phyloP scores from a whole-genome alignment of 2,797 vertebrate genomes.

The Cyprinodon diabolis region DNA sequence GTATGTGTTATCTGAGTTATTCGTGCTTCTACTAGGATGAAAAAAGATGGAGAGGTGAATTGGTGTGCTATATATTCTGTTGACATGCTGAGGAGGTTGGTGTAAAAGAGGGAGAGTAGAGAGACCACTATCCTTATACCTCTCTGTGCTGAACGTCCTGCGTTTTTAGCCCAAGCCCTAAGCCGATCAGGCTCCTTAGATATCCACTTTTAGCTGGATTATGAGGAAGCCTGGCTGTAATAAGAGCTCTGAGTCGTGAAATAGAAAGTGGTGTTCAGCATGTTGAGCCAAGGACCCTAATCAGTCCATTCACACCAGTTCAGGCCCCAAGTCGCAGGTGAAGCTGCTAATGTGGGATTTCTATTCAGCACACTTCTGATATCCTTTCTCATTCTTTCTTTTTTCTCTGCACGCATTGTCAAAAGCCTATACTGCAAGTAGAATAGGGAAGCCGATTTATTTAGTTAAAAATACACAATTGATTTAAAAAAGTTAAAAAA shows the following conservation, averaged over 20 bases:
- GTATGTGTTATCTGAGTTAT: constrained; percentile 39
- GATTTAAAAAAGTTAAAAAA: neutral
- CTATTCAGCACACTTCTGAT: constrained; percentile 57
- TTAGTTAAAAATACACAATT: neutral
- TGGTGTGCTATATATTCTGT: constrained; percentile 22
- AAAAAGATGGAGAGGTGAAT: constrained; percentile 38
- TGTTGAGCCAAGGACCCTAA: constrained; percentile 70
- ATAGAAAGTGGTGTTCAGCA: constrained; percentile 71
- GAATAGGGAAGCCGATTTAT: neutral
- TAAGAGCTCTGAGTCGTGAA: constrained; percentile 70
- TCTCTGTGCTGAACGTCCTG: constrained; percentile 38
- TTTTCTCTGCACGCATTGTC: constrained; percentile 6
- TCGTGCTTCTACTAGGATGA: constrained; percentile 28
- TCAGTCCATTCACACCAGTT: constrained; percentile 75
- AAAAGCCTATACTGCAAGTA: neutral
- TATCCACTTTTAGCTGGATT: constrained; percentile 73
- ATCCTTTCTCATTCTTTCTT: constrained; percentile 24
- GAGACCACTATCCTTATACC: constrained; percentile 29
- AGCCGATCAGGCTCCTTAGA: constrained; percentile 68
- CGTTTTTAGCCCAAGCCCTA: constrained; percentile 61
- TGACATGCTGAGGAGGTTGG: constrained; percentile 42
- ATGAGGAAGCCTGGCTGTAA: constrained; percentile 64
- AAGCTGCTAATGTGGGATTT: constrained; percentile 72
- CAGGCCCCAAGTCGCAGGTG: constrained; percentile 68
- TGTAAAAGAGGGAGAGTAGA: constrained; percentile 36